Conservation (phyloP, 2,113 vertebrate genomes). For the Dasyurus viverrinus region DNA sequence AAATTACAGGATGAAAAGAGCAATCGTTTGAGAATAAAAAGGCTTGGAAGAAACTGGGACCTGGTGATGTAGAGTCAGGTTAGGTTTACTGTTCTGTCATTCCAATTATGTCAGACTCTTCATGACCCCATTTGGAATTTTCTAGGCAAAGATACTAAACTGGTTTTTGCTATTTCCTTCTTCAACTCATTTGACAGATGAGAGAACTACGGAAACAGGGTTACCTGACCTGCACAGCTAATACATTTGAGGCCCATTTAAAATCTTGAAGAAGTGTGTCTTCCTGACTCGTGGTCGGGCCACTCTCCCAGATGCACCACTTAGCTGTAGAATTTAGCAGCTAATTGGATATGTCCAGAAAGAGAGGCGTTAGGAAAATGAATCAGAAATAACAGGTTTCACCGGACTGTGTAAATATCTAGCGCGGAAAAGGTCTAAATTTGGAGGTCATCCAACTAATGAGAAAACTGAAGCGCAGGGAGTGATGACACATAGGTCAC, state of each 20-base stretch:
- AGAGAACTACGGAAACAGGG: not conserved
- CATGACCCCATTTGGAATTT: not conserved
- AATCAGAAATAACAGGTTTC: not conserved
- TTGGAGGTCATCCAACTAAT: not conserved
- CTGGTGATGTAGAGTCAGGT: not conserved
- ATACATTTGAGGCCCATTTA: not conserved
- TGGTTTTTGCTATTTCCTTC: not conserved
- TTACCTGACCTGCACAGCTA: not conserved
- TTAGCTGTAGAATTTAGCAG: not conserved
- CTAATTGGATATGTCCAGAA: not conserved
- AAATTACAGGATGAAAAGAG: not conserved
- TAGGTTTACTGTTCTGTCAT: not conserved
- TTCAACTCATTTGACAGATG: not conserved
- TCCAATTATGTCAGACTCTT: not conserved
- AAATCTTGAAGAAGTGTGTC: no score
- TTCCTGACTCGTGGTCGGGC: no score
- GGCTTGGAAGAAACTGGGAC: not conserved
- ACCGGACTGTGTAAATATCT: not conserved
- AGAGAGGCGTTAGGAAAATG: not conserved
- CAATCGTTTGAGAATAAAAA: not conserved
- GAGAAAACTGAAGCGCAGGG: not conserved
- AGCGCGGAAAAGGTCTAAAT: not conserved
- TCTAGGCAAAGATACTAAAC: not conserved
- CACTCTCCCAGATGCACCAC: no score
- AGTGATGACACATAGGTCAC: not conserved